Percentiles rank a stretch among this genome's conserved stretches.
These are phyloP conservation scores for Esox lucius DNA, from an alignment of 2,797 vertebrate species.

Conservation along the genomic window DNA sequence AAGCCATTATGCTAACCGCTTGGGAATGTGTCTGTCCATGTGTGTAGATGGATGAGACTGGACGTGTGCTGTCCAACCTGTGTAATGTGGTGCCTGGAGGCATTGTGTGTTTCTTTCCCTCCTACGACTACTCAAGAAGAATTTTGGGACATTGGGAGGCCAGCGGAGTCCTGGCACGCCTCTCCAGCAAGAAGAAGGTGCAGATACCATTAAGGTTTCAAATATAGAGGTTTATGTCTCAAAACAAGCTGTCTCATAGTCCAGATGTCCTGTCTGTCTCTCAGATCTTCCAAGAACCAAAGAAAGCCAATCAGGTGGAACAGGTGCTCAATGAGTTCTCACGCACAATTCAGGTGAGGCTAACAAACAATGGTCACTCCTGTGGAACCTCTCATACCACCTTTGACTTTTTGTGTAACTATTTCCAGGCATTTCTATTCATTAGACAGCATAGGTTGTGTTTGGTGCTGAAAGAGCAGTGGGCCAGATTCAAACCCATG, in stretches of 20 bases:
- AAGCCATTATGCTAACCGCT: too few relatives aligned
- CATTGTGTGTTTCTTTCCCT: conserved; percentile 94
- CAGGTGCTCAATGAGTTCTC: conserved; percentile 89
- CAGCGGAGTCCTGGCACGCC: conserved; percentile 76
- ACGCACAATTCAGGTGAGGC: conserved; percentile 86
- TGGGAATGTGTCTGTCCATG: conserved; percentile 17
- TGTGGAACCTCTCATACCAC: background rate
- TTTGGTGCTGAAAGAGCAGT: too few relatives aligned
- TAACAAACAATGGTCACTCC: background rate
- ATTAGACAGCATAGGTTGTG: too few relatives aligned
- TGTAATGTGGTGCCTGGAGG: conserved; percentile 91
- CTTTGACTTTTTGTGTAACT: background rate
- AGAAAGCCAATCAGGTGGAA: conserved; percentile 88
- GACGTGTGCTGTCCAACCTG: conserved; percentile 88
- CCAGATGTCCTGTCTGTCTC: background rate
- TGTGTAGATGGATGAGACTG: conserved; percentile 88
- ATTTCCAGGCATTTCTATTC: too few relatives aligned
- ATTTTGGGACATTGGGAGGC: conserved; percentile 86
- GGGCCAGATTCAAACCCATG: too few relatives aligned
- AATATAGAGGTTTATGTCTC: background rate
- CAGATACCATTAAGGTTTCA: background rate
- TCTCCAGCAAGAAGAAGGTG: conserved; percentile 90
- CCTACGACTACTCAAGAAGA: conserved; percentile 88
- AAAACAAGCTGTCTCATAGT: background rate
- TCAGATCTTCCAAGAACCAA: conserved; percentile 95